These are phyloP conservation scores for Saccostrea glomerata DNA, from an alignment of 1,140 invertebrate genomes.

Conservation along the genomic window DNA sequence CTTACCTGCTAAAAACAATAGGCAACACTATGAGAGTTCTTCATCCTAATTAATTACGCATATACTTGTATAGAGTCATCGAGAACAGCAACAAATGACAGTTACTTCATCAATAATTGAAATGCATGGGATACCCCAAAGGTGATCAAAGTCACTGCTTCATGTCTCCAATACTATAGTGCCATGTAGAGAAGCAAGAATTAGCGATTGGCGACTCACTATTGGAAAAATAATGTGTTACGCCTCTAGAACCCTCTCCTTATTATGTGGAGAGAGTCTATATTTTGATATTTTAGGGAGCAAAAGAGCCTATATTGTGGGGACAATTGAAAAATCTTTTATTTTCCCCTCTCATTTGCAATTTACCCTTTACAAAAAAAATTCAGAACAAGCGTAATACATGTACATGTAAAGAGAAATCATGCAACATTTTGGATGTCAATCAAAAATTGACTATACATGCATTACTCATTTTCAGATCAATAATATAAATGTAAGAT, in stretches of 20 bases:
- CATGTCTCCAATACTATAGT: neutral
- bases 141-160: conserved; percentile 22
- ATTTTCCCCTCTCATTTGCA: neutral
- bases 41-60: conserved; percentile 20
- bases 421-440: no score
- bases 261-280: neutral
- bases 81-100: conserved; percentile 28
- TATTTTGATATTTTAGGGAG: conserved; percentile 21
- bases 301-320: neutral
- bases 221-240: conserved; percentile 37
- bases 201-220: conserved; percentile 12
- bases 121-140: conserved; percentile 28
- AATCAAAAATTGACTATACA: no score
- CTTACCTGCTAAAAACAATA: conserved; percentile 23
- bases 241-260: conserved; percentile 1
- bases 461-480: no score
- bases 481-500: no score
- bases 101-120: conserved; percentile 22
- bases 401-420: no score
- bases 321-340: neutral
- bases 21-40: neutral
- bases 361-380: no score
- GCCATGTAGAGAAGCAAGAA: neutral
- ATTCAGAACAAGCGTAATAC: no score
- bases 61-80: conserved; percentile 19